These are phyloP conservation scores for Rhynchophorus ferrugineus DNA, from an alignment of 1,140 invertebrate genomes.

Conservation along the genomic window DNA sequence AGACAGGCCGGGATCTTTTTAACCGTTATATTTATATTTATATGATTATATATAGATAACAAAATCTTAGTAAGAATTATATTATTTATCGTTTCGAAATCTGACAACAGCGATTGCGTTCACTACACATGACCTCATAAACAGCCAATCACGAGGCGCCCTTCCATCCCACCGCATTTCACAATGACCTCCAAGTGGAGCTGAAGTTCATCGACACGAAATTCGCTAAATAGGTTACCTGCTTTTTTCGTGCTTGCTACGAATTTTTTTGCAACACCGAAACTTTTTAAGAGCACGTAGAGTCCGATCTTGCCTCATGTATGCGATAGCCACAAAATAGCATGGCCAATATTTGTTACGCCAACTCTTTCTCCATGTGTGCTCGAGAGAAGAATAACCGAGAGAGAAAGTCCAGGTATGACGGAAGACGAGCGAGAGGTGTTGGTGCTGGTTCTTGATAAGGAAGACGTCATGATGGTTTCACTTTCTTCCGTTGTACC, in stretches of 20 bases:
- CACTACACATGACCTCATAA: conserved; percentile 29
- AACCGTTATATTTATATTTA: too few relatives aligned
- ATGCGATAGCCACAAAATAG: too few relatives aligned
- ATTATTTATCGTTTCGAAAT: neutral
- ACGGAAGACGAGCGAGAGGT: neutral
- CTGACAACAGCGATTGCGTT: conserved; percentile 6
- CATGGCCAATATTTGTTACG: too few relatives aligned
- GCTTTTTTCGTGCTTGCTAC: conserved; percentile 18
- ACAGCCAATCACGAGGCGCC: conserved; percentile 28
- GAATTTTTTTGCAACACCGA: neutral
- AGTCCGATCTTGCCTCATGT: neutral
- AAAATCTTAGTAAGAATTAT: neutral
- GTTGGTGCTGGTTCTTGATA: neutral
- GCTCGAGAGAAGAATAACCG: too few relatives aligned
- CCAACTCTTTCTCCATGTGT: too few relatives aligned
- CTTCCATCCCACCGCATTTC: conserved; percentile 26
- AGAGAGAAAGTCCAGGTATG: neutral
- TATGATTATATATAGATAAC: neutral
- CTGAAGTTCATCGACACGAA: conserved; percentile 35
- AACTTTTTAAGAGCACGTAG: neutral
- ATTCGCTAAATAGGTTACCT: conserved; percentile 40
- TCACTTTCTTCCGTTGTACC: neutral
- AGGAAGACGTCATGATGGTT: neutral
- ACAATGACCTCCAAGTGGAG: conserved; percentile 25
- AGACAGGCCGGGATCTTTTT: too few relatives aligned